Percentiles rank a stretch among this genome's conserved stretches.
phyloP scores from a whole-genome alignment of 2,113 vertebrate genomes.

The Puffinus mauretanicus region DNA sequence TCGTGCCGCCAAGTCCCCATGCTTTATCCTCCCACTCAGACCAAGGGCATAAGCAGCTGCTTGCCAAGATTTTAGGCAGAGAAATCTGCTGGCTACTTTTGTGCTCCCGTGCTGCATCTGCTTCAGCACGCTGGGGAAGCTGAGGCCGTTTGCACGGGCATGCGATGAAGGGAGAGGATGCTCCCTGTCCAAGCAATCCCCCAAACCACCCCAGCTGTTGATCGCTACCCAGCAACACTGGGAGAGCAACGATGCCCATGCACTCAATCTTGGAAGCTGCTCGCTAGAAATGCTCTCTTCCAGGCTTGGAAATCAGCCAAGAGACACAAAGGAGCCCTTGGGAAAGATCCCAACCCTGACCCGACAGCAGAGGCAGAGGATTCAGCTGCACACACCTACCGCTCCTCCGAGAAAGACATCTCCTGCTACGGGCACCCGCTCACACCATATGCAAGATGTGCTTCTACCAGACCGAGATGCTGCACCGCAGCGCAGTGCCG shows the following conservation, averaged over 20 bases:
- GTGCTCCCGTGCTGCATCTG: not conserved
- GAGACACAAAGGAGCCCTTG: not conserved
- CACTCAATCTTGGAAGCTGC: not conserved
- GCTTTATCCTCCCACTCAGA: not conserved
- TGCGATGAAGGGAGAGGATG: not conserved
- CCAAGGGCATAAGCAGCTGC: not conserved
- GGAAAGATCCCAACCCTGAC: not conserved
- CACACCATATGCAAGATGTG: not conserved
- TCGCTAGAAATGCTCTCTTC: not conserved
- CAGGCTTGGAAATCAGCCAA: not conserved
- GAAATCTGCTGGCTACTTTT: not conserved
- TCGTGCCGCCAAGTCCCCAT: not conserved
- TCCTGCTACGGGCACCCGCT: not conserved
- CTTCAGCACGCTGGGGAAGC: not conserved
- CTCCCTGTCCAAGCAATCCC: not conserved
- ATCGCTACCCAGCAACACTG: too few species aligned
- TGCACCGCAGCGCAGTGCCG: too few species aligned
- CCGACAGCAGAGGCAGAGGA: not conserved
- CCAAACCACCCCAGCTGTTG: not conserved
- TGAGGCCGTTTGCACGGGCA: not conserved
- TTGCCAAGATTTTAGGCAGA: not conserved
- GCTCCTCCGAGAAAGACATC: not conserved
- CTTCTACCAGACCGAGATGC: not conserved
- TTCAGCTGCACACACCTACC: not conserved
- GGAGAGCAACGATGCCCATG: not conserved